A percentile compares a stretch with the other conserved stretches of the same genome.
These are phyloP conservation scores for Euschistus heros DNA, from an alignment of 1,140 invertebrate genomes.

Conservation along the genomic window DNA sequence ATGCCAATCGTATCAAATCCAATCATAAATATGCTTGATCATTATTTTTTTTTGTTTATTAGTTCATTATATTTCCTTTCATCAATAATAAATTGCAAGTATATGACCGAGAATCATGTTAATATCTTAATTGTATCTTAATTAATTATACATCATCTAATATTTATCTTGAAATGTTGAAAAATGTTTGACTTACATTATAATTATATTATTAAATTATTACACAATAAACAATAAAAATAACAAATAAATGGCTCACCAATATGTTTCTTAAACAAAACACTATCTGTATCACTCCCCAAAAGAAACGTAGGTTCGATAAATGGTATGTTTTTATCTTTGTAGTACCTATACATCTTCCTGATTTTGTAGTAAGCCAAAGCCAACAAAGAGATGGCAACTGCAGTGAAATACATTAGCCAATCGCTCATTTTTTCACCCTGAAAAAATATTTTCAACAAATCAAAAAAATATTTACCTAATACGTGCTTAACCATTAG, in stretches of 20 bases:
- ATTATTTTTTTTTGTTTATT: too few relatives aligned
- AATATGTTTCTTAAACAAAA: not conserved
- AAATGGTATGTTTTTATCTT: slow-evolving; percentile 3
- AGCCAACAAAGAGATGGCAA: not conserved
- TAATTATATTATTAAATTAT: not conserved
- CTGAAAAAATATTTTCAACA: too few relatives aligned
- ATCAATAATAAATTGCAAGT: too few relatives aligned
- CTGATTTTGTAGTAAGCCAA: slow-evolving; percentile 1
- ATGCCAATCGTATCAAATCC: too few relatives aligned
- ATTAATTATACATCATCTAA: not conserved
- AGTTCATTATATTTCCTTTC: too few relatives aligned
- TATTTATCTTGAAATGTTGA: too few relatives aligned
- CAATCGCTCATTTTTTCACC: too few relatives aligned
- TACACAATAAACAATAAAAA: not conserved
- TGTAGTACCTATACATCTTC: not conserved
- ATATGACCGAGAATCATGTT: not conserved
- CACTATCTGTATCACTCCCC: not conserved
- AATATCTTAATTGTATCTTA: not conserved
- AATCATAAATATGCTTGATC: too few relatives aligned
- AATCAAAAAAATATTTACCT: too few relatives aligned
- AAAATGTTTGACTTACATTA: too few relatives aligned
- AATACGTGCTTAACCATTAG: too few relatives aligned
- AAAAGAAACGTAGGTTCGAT: not conserved
- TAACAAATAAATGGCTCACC: not conserved
- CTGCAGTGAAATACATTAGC: not conserved